Conservation (phyloP, 2,888 invertebrate genomes). For the Polyommatus icarus region DNA sequence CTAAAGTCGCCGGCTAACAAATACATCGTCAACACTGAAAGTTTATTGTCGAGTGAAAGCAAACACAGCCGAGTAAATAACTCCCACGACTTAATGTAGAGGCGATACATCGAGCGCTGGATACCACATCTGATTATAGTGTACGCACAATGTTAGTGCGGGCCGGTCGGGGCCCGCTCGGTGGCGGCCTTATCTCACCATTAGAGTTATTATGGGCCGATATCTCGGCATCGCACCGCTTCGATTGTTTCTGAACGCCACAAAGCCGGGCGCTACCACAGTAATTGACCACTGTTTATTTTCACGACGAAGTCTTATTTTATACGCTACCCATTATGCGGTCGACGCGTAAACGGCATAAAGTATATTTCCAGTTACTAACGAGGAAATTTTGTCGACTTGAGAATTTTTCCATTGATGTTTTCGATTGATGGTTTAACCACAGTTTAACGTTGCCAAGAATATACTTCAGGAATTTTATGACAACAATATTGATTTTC, state of each 20-base stretch:
- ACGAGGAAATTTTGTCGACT: slow-evolving; percentile 50
- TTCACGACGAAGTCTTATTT: slow-evolving; percentile 70
- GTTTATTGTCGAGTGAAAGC: slow-evolving; percentile 33
- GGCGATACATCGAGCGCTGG: slow-evolving; percentile 44
- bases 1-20: slow-evolving; percentile 21
- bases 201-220: slow-evolving; percentile 77
- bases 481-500: no score
- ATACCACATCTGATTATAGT: slow-evolving; percentile 59
- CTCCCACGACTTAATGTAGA: slow-evolving; percentile 41
- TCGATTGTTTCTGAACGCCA: slow-evolving; percentile 77
- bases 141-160: slow-evolving; percentile 57
- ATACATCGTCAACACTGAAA: slow-evolving; percentile 33
- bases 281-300: slow-evolving; percentile 80
- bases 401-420: not conserved
- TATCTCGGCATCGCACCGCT: slow-evolving; percentile 78
- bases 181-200: slow-evolving; percentile 76
- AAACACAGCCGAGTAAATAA: slow-evolving; percentile 35
- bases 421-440: not conserved
- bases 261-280: slow-evolving; percentile 68
- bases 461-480: not conserved
- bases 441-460: not conserved
- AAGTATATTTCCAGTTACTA: slow-evolving; percentile 46
- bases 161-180: slow-evolving; percentile 61
- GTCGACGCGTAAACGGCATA: slow-evolving; percentile 53
- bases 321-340: slow-evolving; percentile 58